These are phyloP conservation scores for Sebastes oblongus DNA, from an alignment of 2,797 vertebrate genomes.

Conservation along the genomic window DNA sequence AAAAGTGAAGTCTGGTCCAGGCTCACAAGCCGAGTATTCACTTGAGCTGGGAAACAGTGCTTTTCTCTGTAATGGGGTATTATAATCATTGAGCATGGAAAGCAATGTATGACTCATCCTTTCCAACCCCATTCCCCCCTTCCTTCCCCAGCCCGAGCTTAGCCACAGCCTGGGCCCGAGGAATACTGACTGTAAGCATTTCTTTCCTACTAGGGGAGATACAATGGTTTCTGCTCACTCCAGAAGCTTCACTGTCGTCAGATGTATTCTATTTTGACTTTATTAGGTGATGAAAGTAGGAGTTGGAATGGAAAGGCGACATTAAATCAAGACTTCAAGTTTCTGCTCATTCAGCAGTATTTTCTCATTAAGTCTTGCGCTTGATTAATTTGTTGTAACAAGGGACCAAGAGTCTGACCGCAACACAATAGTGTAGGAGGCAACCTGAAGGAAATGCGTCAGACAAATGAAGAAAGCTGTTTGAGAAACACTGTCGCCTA, in stretches of 20 bases:
- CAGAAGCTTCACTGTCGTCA: constrained; percentile 42
- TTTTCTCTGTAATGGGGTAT: constrained; percentile 78
- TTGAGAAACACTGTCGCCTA: not conserved
- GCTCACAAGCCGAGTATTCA: constrained; percentile 53
- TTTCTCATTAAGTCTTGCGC: constrained; percentile 1
- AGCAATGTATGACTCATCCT: constrained; percentile 81
- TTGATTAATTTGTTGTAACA: constrained; percentile 26
- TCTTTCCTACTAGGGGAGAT: constrained; percentile 56
- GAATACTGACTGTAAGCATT: constrained; percentile 75
- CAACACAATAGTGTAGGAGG: not conserved
- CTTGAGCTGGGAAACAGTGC: constrained; percentile 72
- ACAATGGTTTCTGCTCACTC: constrained; percentile 59
- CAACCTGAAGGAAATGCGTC: constrained; percentile 4
- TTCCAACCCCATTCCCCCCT: constrained; percentile 73
- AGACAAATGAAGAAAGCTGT: not conserved
- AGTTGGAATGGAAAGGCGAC: constrained; percentile 26
- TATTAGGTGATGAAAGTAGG: constrained; percentile 48
- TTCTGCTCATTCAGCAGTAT: constrained; percentile 30
- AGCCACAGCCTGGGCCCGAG: constrained; percentile 69
- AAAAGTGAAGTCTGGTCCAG: constrained; percentile 43
- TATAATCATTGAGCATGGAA: constrained; percentile 81
- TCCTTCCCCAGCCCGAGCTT: constrained; percentile 52
- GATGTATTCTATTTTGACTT: constrained; percentile 60
- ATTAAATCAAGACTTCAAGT: not conserved
- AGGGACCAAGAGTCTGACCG: constrained; percentile 3